These are phyloP conservation scores for Drosophila birchii DNA, from an alignment of 2,888 invertebrate genomes.

Conservation along the genomic window DNA sequence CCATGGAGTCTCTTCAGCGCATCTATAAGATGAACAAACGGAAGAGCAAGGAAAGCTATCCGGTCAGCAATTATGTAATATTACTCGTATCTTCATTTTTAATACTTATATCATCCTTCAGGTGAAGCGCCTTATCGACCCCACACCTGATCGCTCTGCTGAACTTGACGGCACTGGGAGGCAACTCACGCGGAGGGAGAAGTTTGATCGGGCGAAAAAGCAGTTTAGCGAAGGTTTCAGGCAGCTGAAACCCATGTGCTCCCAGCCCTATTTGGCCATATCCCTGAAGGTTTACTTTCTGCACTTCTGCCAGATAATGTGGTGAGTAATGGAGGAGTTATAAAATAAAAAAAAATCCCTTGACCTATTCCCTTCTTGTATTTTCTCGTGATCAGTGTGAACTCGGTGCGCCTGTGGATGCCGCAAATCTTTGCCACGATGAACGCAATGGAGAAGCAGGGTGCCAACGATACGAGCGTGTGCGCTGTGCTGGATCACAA, in stretches of 20 bases:
- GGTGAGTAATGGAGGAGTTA: slow-evolving; percentile 40
- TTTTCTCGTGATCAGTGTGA: slow-evolving; percentile 86
- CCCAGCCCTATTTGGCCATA: slow-evolving; percentile 52
- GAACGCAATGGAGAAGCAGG: slow-evolving; percentile 83
- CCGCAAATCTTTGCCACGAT: slow-evolving; percentile 92
- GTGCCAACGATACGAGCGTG: slow-evolving; percentile 56
- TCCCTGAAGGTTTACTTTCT: slow-evolving; percentile 53
- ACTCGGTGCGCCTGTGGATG: slow-evolving; percentile 93
- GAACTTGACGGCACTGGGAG: not conserved
- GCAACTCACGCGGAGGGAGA: slow-evolving; percentile 2
- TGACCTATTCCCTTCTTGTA: not conserved
- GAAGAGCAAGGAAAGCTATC: slow-evolving; percentile 87
- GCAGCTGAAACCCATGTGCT: slow-evolving; percentile 62
- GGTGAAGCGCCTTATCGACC: slow-evolving; percentile 55
- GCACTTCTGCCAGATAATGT: slow-evolving; percentile 68
- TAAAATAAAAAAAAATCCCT: not conserved
- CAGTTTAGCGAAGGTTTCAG: slow-evolving; percentile 44
- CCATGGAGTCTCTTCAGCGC: slow-evolving; percentile 79
- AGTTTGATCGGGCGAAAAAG: slow-evolving; percentile 27
- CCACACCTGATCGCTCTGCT: slow-evolving; percentile 45
- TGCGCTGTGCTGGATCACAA: slow-evolving; percentile 76
- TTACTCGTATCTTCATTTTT: not conserved
- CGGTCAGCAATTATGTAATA: slow-evolving; percentile 85
- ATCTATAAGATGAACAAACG: slow-evolving; percentile 89
- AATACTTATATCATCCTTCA: not conserved